These are phyloP conservation scores for Luperina nickerlii DNA, from an alignment of 2,888 invertebrate genomes.

Conservation along the genomic window DNA sequence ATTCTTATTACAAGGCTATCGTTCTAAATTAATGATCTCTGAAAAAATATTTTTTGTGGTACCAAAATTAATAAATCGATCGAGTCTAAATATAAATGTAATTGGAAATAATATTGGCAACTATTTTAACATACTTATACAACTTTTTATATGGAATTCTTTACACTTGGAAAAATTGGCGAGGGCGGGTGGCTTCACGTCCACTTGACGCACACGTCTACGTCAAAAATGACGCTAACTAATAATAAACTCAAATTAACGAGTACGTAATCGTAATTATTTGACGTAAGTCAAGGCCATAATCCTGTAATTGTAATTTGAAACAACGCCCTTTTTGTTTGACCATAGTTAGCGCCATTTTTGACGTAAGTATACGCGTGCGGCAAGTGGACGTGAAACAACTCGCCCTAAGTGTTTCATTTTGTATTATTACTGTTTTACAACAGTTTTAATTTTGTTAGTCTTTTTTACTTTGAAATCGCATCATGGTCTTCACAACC, in stretches of 20 bases:
- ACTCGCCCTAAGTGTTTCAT: not conserved
- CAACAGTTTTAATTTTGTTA: not conserved
- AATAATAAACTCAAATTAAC: not conserved
- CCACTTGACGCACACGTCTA: not conserved
- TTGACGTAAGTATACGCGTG: too few relatives aligned
- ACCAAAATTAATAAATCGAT: not conserved
- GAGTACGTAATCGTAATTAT: not conserved
- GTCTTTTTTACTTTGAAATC: slow-evolving; percentile 9
- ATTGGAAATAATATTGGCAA: slow-evolving; percentile 7
- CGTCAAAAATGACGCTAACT: not conserved
- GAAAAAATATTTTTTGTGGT: slow-evolving; percentile 13
- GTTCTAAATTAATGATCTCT: slow-evolving; percentile 51
- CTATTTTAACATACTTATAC: slow-evolving; percentile 14
- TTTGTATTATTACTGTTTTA: slow-evolving; percentile 5
- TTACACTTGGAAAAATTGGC: not conserved
- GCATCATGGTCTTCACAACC: slow-evolving; percentile 2
- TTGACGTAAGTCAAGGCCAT: not conserved
- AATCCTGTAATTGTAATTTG: not conserved
- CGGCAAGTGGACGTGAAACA: not conserved
- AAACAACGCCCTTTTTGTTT: not conserved
- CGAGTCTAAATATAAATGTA: not conserved
- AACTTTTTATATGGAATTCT: not conserved
- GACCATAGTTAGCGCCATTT: not conserved
- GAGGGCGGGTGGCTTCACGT: not conserved
- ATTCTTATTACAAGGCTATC: slow-evolving; percentile 9